A percentile compares a stretch with the other conserved stretches of the same genome.
Evolutionary conservation across 1,140 invertebrate species (phyloP).

Genomic region (Listronotus bonariensis): DNA sequence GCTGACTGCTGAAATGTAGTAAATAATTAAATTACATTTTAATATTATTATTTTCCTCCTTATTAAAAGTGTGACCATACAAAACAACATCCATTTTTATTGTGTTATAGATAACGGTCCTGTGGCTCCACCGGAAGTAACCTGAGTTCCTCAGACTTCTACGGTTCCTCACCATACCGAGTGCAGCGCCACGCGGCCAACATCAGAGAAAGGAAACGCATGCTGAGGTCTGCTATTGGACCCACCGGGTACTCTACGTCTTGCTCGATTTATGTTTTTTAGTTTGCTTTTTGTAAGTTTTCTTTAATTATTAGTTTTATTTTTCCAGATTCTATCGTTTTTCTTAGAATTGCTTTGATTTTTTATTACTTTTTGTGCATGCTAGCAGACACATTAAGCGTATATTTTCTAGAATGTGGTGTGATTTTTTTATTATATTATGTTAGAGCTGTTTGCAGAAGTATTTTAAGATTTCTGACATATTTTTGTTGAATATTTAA

Average conservation of each 20-base stretch:
- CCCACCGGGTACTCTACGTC: conserved; percentile 67
- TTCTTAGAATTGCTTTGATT: not conserved
- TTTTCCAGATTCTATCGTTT: conserved; percentile 2
- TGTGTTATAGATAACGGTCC: conserved; percentile 53
- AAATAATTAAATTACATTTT: too few relatives aligned
- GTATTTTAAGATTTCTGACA: too few relatives aligned
- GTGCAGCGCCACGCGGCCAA: conserved; percentile 90
- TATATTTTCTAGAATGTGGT: too few relatives aligned
- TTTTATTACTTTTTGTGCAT: not conserved
- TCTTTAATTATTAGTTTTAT: conserved; percentile 29
- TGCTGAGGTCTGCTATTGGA: conserved; percentile 86
- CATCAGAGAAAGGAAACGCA: conserved; percentile 91
- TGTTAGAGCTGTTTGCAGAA: too few relatives aligned
- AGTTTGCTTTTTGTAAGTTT: conserved; percentile 33
- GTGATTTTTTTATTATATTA: too few relatives aligned
- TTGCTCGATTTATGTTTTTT: conserved; percentile 39
- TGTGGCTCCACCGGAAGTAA: conserved; percentile 47
- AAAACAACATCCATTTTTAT: too few relatives aligned
- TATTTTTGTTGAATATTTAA: too few relatives aligned
- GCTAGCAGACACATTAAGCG: too few relatives aligned
- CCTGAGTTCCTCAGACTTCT: conserved; percentile 58
- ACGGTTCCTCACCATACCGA: conserved; percentile 78
- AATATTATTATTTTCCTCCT: too few relatives aligned
- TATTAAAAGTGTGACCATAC: too few relatives aligned
- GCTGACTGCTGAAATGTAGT: too few relatives aligned